Evolutionary conservation across 2,113 vertebrate species (phyloP), one percentile per base, ranked within the genome.

Genomic region (Formicarius rufipectus): DNA sequence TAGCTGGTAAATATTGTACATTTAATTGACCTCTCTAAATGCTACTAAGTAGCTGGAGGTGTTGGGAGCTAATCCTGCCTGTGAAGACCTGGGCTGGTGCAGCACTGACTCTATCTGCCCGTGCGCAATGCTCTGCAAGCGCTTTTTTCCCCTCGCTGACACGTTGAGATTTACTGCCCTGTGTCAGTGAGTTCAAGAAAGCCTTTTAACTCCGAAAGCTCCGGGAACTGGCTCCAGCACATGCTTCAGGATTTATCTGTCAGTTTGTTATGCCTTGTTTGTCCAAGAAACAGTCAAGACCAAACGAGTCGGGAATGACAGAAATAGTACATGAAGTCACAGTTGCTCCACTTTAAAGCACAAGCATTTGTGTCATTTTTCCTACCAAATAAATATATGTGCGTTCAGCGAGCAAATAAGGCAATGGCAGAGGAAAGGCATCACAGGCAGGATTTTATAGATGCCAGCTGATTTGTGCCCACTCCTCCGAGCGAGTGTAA

Each of bases 321-420:
- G 94, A 96, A 96, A 96, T 96, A 95, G 96, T 63, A 72, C 88
- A 91, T 95, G 93, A 96, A 96, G 88, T 96, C 96, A 96, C 93
- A 78, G 90, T 72, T 22, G 8, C 92, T 95, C 79, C 24, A 35
- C 90, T 96, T 95, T 73, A 76, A 95, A 96, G 92, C 53, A 37
- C 76, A 62, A 95, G 49, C 31, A 23, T 93, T 92, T 93, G 52
- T 90, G 88, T 44, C 25, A 10, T 80, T 96, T n/a, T 86, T 87
- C 68, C 89, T 88, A 72, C 35, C 79, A 86, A 91, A 94, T 79
- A 89, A 88, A 93, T 88, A 15, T 27, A 50, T 21, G 25, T 14
- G 35, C 4, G 0, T 93, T 78, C 20, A 39, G 56, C 4, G 2
- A 92, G 88, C 90, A 87, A 93, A 94, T 89, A 95, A 94, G 96